Evolutionary conservation across 2,113 vertebrate species (phyloP), one percentile per base, ranked within the genome.

Genomic region (Misgurnus anguillicaudatus): DNA sequence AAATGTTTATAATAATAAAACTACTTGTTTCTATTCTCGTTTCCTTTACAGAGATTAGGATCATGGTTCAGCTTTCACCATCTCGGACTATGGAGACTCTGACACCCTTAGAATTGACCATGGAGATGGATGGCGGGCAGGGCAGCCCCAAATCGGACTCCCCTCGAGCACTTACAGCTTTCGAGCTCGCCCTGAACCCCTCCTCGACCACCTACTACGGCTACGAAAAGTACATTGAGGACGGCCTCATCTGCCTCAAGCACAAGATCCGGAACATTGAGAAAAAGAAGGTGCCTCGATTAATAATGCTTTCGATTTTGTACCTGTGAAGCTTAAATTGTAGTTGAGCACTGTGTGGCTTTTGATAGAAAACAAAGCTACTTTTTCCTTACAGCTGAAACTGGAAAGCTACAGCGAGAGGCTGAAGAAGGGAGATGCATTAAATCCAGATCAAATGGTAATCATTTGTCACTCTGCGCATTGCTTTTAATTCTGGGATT

Each of bases 261-360:
- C 95, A 98, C 92, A 99, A 99, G 90, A 94, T 99, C 42, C 94
- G 97, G 81, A 99, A 99, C 89, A 92, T 98, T 76, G 97, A 99
- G 91, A 99, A 99, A 86, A 99, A 97, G 86, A 99, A 98, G 96
- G 97, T 98, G 90, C 48, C 9, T 57, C 58, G 48, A 6, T 36
- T 36, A 10, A 13, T 1, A 0, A 31, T 17, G 16, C 5, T 9
- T 7, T 21, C 6, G 42, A 8, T 14, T 48, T 47, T 47, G 9
- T 31, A 31, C 1, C 9, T 48, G 47, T 10, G 13, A 48, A 10
- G 47, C 14, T 16, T 16, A 17, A 16, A 3, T 57, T 19, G 53
- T 19, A 8, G 5, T 19, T n/a, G 6, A 9, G 6, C 6, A 7
- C 19, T 6, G 16, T 57, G 53, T 19, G 17, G 16, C 53, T 57